These are phyloP conservation scores for Cyclophora punctaria DNA, from an alignment of 2,888 invertebrate species.

Conservation along the genomic window DNA sequence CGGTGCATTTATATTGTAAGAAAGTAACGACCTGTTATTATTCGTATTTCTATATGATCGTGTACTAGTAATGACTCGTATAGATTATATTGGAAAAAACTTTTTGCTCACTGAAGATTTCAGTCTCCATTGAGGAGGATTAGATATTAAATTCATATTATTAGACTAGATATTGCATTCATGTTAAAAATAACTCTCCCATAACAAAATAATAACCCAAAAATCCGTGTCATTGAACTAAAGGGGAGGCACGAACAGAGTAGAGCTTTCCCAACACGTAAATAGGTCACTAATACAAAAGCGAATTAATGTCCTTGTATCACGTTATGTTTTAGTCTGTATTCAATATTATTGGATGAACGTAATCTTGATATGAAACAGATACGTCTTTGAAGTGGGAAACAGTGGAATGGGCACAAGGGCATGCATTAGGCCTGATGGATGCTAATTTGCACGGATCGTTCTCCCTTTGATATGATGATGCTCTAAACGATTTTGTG, in stretches of 20 bases:
- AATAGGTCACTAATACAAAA: slow-evolving; percentile 27
- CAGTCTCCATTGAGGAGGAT: no score
- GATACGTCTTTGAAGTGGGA: slow-evolving; percentile 18
- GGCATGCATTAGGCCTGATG: slow-evolving; percentile 14
- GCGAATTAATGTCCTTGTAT: slow-evolving; percentile 22
- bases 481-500: no score
- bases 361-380: slow-evolving; percentile 22
- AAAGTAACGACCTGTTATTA: no score
- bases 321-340: slow-evolving; percentile 16
- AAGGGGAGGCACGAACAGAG: slow-evolving; percentile 17
- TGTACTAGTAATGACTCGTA: no score
- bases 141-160: no score
- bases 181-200: no score
- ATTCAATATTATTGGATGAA: neutral
- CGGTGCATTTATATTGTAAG: no score
- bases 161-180: no score
- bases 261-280: slow-evolving; percentile 13
- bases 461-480: slow-evolving; percentile 6
- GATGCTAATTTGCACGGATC: slow-evolving; percentile 1
- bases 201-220: neutral
- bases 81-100: no score
- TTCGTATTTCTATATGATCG: no score
- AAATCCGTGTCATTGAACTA: slow-evolving; percentile 3
- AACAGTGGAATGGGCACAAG: slow-evolving; percentile 32
- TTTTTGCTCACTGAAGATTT: no score